These are phyloP conservation scores for Eristalis pertinax DNA, from an alignment of 2,888 invertebrate genomes.

Conservation along the genomic window DNA sequence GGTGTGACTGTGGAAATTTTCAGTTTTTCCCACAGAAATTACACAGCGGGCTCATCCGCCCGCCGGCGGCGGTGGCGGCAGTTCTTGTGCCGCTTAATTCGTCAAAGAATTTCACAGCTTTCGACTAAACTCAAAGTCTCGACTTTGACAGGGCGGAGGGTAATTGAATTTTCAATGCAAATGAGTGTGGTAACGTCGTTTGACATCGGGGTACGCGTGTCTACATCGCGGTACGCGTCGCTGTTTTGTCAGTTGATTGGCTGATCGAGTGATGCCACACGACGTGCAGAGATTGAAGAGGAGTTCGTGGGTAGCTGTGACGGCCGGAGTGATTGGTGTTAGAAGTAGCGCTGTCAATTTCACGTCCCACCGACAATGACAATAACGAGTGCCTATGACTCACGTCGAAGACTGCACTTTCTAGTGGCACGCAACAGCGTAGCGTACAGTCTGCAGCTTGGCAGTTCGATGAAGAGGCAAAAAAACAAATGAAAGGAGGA, in stretches of 20 bases:
- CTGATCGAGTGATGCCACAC: neutral
- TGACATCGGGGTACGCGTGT: neutral
- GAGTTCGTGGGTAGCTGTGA: too few relatives aligned
- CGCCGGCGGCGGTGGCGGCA: neutral
- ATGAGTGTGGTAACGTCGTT: conserved; percentile 17
- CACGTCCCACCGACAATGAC: too few relatives aligned
- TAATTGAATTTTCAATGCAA: conserved; percentile 26
- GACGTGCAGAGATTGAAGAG: too few relatives aligned
- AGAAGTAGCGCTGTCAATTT: too few relatives aligned
- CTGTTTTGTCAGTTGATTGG: neutral
- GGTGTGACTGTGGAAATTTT: conserved; percentile 1
- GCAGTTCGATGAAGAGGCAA: neutral
- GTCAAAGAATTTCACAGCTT: conserved; percentile 54
- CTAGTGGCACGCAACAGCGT: neutral
- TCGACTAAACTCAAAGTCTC: conserved; percentile 43
- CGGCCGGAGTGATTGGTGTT: too few relatives aligned
- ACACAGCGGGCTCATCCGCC: neutral
- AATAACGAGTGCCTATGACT: too few relatives aligned
- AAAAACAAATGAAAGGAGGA: neutral
- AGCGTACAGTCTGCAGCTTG: neutral
- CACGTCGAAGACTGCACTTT: neutral
- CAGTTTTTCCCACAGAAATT: conserved; percentile 46
- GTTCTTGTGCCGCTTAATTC: conserved; percentile 20
- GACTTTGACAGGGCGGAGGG: neutral
- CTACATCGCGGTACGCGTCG: neutral